phyloP scores from a whole-genome alignment of 2,797 vertebrate genomes.

The Centropyge bicolor region DNA sequence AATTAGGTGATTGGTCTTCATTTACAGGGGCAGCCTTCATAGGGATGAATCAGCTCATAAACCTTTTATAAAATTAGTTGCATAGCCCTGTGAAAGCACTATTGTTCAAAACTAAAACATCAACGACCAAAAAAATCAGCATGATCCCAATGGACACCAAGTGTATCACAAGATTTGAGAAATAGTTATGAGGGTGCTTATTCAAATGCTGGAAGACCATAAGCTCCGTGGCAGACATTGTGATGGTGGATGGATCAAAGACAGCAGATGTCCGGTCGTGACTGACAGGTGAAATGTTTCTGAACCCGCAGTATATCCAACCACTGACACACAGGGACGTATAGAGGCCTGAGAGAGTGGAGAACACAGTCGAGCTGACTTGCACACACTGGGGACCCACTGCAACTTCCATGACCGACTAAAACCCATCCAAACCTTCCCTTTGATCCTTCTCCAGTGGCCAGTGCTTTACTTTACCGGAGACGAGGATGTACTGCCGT shows the following conservation, averaged over 20 bases:
- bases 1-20: not conserved
- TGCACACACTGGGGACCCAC: slow-evolving; percentile 53
- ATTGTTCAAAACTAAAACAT: too few relatives aligned
- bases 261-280: slow-evolving; percentile 56
- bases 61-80: not conserved
- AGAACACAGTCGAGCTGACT: slow-evolving; percentile 55
- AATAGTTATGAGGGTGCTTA: slow-evolving; percentile 11
- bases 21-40: not conserved
- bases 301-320: slow-evolving; percentile 42
- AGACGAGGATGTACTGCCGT: slow-evolving; percentile 54
- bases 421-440: slow-evolving; percentile 52
- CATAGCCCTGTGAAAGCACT: not conserved
- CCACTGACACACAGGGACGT: slow-evolving; percentile 49
- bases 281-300: slow-evolving; percentile 59
- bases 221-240: slow-evolving; percentile 47
- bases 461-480: slow-evolving; percentile 53
- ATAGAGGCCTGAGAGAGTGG: slow-evolving; percentile 40
- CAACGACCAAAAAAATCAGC: not conserved
- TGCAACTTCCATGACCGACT: slow-evolving; percentile 59
- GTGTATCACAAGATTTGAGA: slow-evolving; percentile 42
- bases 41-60: not conserved
- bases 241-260: slow-evolving; percentile 57
- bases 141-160: slow-evolving; percentile 19
- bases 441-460: slow-evolving; percentile 74
- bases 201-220: slow-evolving; percentile 28